These are phyloP conservation scores for Phrynosoma blainvillii DNA, from an alignment of 2,113 vertebrate species.

Conservation along the genomic window DNA sequence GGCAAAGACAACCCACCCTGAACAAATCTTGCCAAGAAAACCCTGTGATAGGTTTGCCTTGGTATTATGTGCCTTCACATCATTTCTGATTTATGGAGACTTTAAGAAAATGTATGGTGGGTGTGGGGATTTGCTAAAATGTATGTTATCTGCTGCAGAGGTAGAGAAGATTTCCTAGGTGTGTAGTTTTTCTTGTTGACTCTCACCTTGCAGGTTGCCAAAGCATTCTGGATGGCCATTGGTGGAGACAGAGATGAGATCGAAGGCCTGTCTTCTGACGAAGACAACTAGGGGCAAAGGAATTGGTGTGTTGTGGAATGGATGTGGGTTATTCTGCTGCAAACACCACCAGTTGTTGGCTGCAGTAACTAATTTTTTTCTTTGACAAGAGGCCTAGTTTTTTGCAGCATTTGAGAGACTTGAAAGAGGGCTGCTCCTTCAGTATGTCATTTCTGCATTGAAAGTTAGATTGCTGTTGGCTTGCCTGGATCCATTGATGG, in stretches of 20 bases:
- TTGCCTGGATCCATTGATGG: not conserved
- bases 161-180: not conserved
- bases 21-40: no score
- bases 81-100: no score
- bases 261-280: conserved; percentile 92
- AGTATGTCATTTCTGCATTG: conserved; percentile 2
- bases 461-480: not conserved
- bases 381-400: conserved; percentile 16
- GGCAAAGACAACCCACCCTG: no score
- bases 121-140: not conserved
- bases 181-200: not conserved
- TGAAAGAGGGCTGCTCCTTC: not conserved
- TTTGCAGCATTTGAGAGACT: conserved; percentile 21
- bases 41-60: no score
- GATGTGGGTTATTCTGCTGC: not conserved
- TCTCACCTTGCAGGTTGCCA: conserved; percentile 85
- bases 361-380: not conserved
- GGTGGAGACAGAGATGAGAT: conserved; percentile 97
- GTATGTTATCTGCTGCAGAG: accelerated
- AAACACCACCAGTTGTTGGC: not conserved
- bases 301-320: not conserved
- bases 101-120: not conserved
- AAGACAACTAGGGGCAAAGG: conserved; percentile 82
- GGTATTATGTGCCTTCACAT: no score
- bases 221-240: conserved; percentile 98